Evolutionary conservation across 2,797 vertebrate species (phyloP), one percentile per base, ranked within the genome.

Genomic region (Malurus leucopterus): DNA sequence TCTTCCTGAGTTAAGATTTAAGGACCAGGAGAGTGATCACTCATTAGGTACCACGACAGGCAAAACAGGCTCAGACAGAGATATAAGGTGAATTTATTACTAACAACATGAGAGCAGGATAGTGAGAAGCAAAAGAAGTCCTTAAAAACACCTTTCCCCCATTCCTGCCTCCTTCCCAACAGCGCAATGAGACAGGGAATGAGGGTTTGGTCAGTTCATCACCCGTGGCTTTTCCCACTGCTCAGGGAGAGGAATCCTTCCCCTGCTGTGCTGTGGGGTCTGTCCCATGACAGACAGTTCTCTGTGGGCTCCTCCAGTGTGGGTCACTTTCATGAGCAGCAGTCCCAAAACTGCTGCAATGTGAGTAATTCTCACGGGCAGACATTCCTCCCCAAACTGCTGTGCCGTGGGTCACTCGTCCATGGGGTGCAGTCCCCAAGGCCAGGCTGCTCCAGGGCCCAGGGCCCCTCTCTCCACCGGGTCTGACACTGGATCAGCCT

Each of bases 351-450:
- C 15, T 54, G 19, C 67, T 34, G 20, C 13, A 23, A 15, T 0
- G 1, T 12, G 19, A 54, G 3, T 36, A 36, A 36, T 36, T 36
- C 34, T 36, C 34, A 36, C 9, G 9, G 16, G 11, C 20, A 68
- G 7, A 21, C 8, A 41, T 4, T 6, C 46, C 9, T 36, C 21
- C 54, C 46, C 43, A 34, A 34, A 36, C 17, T 26, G 13, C 30
- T 34, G 24, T 1, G 2, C 2, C 0, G 0, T 16, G 65, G 19
- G 6, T 30, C 29, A 2, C n/a, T n/a, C n/a, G 6, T 40, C 32
- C 77, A 29, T 0, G 2, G 40, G 8, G 5, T 70, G 17, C 55
- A n/a, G 11, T 20, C 11, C 38, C 11, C 40, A 32, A 23, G 38
- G 38, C 21, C 26, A 59, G 59, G 27, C 18, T 32, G 40, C 15